A percentile compares a stretch with the other conserved stretches of the same genome.
Evolutionary conservation across 1,140 invertebrate genomes (phyloP).

Genomic region (Pinna nobilis): DNA sequence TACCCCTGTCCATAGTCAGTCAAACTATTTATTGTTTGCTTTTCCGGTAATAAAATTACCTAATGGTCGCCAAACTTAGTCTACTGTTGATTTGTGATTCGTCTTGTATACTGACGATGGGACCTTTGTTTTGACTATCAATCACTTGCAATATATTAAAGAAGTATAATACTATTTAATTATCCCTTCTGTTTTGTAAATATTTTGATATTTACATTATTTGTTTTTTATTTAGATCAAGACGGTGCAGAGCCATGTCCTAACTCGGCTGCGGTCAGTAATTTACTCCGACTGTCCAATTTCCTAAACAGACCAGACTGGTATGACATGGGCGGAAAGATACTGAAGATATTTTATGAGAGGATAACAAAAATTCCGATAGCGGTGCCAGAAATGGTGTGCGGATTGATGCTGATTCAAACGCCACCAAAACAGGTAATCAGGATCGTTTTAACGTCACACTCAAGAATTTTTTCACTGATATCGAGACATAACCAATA

Average conservation of each 20-base stretch:
- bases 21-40: too few species aligned
- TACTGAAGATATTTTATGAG: slow-evolving; percentile 81
- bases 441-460: too few species aligned
- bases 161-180: background rate
- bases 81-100: too few species aligned
- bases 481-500: too few species aligned
- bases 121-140: background rate
- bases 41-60: too few species aligned
- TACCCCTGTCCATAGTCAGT: too few species aligned
- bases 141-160: background rate
- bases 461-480: too few species aligned
- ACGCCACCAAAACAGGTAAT: slow-evolving; percentile 77
- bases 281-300: slow-evolving; percentile 84
- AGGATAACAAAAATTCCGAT: slow-evolving; percentile 79
- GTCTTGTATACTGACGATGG: too few species aligned
- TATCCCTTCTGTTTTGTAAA: background rate
- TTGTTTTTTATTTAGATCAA: slow-evolving; percentile 81
- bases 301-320: slow-evolving; percentile 80
- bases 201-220: background rate
- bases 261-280: slow-evolving; percentile 91
- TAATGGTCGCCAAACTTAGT: too few species aligned
- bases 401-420: slow-evolving; percentile 82
- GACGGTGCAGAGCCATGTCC: slow-evolving; percentile 95
- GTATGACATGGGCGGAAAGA: slow-evolving; percentile 78
- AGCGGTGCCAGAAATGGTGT: slow-evolving; percentile 87